Percentiles rank a stretch among this genome's conserved stretches.
Evolutionary conservation across 2,888 invertebrate species (phyloP).

Genomic region (Thera britannica): DNA sequence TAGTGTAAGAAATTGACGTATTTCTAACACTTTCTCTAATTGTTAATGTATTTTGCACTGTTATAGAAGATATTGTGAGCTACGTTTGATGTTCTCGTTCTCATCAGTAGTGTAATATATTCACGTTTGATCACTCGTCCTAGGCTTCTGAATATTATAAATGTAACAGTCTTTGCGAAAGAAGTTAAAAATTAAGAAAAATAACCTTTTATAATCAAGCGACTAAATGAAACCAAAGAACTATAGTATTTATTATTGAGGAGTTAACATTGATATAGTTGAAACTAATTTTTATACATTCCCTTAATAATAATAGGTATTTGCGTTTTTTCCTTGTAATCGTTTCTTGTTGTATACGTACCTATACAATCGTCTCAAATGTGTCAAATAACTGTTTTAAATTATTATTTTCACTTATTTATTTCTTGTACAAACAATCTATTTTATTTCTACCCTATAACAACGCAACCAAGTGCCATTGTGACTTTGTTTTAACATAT

Average conservation of each 20-base stretch:
- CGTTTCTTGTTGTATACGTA: constrained; percentile 33
- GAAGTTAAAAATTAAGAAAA: constrained; percentile 48
- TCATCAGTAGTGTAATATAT: constrained; percentile 54
- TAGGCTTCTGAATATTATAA: constrained; percentile 46
- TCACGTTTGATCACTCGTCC: constrained; percentile 46
- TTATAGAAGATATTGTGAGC: constrained; percentile 37
- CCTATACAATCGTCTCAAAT: constrained; percentile 50
- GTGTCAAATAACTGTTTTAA: constrained; percentile 55
- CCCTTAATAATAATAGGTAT: constrained; percentile 51
- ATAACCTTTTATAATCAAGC: constrained; percentile 69
- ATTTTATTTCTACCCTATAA: constrained; percentile 59
- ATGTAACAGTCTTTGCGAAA: constrained; percentile 50
- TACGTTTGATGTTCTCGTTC: constrained; percentile 46
- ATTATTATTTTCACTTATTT: constrained; percentile 54
- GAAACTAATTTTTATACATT: constrained; percentile 79
- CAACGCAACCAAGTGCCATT: constrained; percentile 83
- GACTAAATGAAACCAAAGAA: constrained; percentile 82
- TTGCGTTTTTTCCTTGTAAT: constrained; percentile 35
- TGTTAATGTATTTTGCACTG: constrained; percentile 35
- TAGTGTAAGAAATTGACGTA: constrained; percentile 29
- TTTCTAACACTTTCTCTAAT: constrained; percentile 33
- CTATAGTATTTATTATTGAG: constrained; percentile 82
- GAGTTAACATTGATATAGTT: constrained; percentile 74
- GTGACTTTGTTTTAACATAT: constrained; percentile 78
- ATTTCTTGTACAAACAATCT: constrained; percentile 47